Conservation (phyloP, 2,113 vertebrate genomes). For the Leuciscus idus region DNA sequence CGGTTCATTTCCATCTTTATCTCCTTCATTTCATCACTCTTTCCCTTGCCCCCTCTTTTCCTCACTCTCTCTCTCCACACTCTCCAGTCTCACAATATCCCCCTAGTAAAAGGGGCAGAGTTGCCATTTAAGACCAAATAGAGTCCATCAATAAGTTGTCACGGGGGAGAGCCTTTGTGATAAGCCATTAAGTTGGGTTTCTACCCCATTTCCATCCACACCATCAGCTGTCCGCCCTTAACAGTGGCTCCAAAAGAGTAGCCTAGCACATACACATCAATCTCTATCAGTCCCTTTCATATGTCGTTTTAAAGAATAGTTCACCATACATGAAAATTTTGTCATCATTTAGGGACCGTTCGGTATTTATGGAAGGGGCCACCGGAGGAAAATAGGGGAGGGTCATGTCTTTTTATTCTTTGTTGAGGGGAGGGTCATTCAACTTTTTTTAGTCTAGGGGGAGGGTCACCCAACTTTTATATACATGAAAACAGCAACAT, state of each 20-base stretch:
- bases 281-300: background rate
- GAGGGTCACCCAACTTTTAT: too few relatives aligned
- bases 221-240: constrained; percentile 18
- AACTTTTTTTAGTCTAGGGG: too few relatives aligned
- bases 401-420: too few relatives aligned
- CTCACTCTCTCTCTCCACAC: background rate
- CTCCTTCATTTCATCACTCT: constrained; percentile 25
- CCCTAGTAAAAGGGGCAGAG: constrained; percentile 37
- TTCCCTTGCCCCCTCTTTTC: background rate
- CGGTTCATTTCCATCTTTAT: constrained; percentile 53
- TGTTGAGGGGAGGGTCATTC: too few relatives aligned
- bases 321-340: background rate
- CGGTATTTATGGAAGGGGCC: too few relatives aligned
- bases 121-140: constrained; percentile 54
- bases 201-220: constrained; percentile 34
- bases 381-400: too few relatives aligned
- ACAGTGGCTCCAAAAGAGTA: constrained; percentile 3
- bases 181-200: constrained; percentile 53
- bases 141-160: constrained; percentile 54
- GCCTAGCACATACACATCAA: background rate
- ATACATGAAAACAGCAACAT: too few relatives aligned
- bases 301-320: background rate
- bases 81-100: constrained; percentile 32
- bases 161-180: constrained; percentile 39
- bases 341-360: too few relatives aligned